phyloP scores from a whole-genome alignment of 2,888 invertebrate genomes.

The Halocaridina rubra region DNA sequence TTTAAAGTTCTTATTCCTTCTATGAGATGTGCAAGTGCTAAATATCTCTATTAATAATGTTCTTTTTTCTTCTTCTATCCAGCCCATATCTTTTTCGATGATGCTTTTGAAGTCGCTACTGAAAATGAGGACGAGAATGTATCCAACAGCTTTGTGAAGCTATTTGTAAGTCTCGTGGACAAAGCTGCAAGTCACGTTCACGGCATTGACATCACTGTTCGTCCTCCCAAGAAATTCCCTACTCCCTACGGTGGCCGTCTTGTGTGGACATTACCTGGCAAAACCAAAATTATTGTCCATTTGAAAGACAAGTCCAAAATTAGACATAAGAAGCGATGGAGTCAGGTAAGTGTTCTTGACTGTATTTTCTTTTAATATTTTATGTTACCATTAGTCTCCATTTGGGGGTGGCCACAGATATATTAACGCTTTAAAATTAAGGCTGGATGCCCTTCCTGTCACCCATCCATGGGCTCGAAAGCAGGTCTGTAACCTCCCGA shows the following conservation, averaged over 20 bases:
- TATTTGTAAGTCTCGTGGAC: slow-evolving; percentile 90
- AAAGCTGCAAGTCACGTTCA: slow-evolving; percentile 96
- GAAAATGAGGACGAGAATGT: slow-evolving; percentile 86
- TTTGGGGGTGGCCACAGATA: too few species aligned
- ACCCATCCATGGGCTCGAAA: too few species aligned
- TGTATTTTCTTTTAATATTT: too few species aligned
- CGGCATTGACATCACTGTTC: slow-evolving; percentile 89
- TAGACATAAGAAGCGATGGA: slow-evolving; percentile 98
- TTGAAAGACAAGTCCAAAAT: slow-evolving; percentile 97
- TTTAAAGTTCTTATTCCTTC: too few species aligned
- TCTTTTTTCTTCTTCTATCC: too few species aligned
- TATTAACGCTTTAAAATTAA: too few species aligned
- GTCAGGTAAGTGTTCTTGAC: slow-evolving; percentile 80
- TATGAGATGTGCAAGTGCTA: too few species aligned
- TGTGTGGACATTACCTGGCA: slow-evolving; percentile 95
- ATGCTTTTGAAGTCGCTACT: slow-evolving; percentile 94
- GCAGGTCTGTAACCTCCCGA: too few species aligned
- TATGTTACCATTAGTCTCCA: too few species aligned
- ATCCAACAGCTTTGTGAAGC: slow-evolving; percentile 94
- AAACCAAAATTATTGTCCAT: slow-evolving; percentile 96
- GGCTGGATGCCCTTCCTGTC: too few species aligned
- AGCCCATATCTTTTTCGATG: slow-evolving; percentile 99
- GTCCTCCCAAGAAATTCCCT: slow-evolving; percentile 90
- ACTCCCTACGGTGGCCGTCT: slow-evolving; percentile 98
- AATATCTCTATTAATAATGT: too few species aligned